phyloP scores from a whole-genome alignment of 1,140 invertebrate species.

The Hydropsyche tenuis region DNA sequence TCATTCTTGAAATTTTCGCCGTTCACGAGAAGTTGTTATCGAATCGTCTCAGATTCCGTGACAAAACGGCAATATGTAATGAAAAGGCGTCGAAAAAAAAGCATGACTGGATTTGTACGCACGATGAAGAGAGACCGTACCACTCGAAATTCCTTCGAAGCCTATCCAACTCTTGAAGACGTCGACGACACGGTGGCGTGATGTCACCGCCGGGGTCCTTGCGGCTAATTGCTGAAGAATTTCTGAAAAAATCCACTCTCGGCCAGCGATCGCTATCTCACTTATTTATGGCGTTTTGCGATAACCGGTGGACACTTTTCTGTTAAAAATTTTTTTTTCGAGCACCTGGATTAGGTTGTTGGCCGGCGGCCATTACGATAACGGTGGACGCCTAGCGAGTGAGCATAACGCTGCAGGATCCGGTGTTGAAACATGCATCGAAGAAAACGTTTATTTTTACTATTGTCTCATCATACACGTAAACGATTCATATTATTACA shows the following conservation, averaged over 20 bases:
- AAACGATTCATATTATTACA: too few species aligned
- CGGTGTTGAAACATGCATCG: constrained; percentile 11
- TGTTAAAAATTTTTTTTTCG: constrained; percentile 10
- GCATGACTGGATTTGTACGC: too few species aligned
- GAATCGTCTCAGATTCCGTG: too few species aligned
- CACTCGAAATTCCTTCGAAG: constrained; percentile 25
- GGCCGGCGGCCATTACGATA: constrained; percentile 12
- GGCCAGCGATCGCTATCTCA: constrained; percentile 37
- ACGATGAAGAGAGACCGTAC: background rate
- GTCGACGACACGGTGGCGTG: background rate
- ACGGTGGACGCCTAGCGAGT: constrained; percentile 10
- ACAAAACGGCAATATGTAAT: too few species aligned
- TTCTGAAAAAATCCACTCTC: constrained; percentile 33
- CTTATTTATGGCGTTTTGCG: constrained; percentile 42
- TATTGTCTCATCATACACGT: background rate
- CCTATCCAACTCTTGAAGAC: background rate
- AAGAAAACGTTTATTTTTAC: background rate
- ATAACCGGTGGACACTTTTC: constrained; percentile 40
- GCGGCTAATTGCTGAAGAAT: constrained; percentile 36
- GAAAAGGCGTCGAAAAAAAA: too few species aligned
- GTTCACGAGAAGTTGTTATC: background rate
- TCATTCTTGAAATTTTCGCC: constrained; percentile 2
- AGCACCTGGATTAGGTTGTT: constrained; percentile 27
- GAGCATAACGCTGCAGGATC: background rate
- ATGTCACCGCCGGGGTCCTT: constrained; percentile 15